phyloP scores from a whole-genome alignment of 2,888 invertebrate species.

The Rhagonycha fulva region DNA sequence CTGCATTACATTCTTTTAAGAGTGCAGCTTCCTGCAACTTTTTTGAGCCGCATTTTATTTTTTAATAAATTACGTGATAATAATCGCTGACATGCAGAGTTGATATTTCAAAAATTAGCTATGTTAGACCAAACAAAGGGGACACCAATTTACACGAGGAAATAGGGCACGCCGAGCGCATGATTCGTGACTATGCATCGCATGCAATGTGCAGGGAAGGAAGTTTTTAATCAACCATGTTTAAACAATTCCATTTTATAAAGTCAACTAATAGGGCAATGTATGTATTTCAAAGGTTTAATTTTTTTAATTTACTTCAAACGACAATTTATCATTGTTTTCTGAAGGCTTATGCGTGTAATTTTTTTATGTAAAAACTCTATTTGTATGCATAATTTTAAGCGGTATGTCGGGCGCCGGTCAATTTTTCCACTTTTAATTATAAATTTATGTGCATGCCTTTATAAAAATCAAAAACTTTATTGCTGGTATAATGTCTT shows the following conservation, averaged over 20 bases:
- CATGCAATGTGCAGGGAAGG: slow-evolving; percentile 22
- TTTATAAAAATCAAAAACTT: background rate
- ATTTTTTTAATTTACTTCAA: slow-evolving; percentile 3
- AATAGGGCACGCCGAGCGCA: slow-evolving; percentile 17
- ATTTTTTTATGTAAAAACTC: background rate
- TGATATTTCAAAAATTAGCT: slow-evolving; percentile 11
- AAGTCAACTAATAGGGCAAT: slow-evolving; percentile 11
- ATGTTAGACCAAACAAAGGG: slow-evolving; percentile 18
- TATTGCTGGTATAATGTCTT: background rate
- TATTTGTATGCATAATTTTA: background rate
- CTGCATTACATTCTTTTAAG: background rate
- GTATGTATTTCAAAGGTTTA: slow-evolving; percentile 1
- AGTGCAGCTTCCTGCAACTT: background rate
- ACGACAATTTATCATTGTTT: slow-evolving; percentile 2
- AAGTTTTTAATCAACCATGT: slow-evolving; percentile 24
- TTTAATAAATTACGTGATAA: slow-evolving; percentile 5
- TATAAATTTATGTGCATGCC: background rate
- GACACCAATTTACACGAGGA: slow-evolving; percentile 14
- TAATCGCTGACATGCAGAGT: slow-evolving; percentile 14
- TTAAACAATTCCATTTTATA: slow-evolving; percentile 23
- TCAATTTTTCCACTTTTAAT: background rate
- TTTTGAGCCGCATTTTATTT: background rate
- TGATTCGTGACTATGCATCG: slow-evolving; percentile 21
- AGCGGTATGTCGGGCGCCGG: background rate
- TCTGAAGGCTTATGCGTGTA: background rate